Conservation (phyloP, 2,888 invertebrate species). For the Chloroclysta siterata region DNA sequence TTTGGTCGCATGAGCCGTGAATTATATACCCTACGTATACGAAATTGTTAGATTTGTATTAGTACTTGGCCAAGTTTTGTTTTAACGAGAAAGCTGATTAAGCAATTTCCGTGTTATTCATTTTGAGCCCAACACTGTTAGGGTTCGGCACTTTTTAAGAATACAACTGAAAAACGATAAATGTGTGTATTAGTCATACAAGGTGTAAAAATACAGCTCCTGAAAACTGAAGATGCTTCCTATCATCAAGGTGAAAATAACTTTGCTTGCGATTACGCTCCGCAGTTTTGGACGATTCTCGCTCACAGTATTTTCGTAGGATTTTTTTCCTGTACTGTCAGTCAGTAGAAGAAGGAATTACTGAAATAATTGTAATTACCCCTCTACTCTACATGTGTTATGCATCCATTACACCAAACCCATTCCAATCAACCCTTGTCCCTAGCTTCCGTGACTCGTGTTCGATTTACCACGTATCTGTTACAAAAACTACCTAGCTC, state of each 20-base stretch:
- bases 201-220: too few species aligned
- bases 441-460: slow-evolving; percentile 74
- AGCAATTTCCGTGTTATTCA: background rate
- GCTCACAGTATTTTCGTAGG: too few species aligned
- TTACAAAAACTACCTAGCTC: slow-evolving; percentile 59
- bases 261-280: too few species aligned
- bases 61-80: slow-evolving; percentile 39
- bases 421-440: slow-evolving; percentile 71
- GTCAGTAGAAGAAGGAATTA: background rate
- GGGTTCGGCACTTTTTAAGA: too few species aligned
- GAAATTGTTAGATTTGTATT: slow-evolving; percentile 46
- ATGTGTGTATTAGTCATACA: too few species aligned
- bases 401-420: slow-evolving; percentile 56
- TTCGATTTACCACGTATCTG: slow-evolving; percentile 67
- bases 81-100: slow-evolving; percentile 27
- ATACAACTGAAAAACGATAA: too few species aligned
- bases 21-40: slow-evolving; percentile 59
- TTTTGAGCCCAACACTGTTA: background rate
- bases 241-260: too few species aligned
- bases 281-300: too few species aligned
- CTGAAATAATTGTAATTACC: background rate
- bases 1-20: slow-evolving; percentile 76
- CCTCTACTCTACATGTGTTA: slow-evolving; percentile 59
- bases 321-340: too few species aligned
- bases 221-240: too few species aligned